Percentiles rank a stretch among this genome's conserved stretches.
These are phyloP conservation scores for Bungarus multicinctus DNA, from an alignment of 2,113 vertebrate genomes.

Conservation along the genomic window DNA sequence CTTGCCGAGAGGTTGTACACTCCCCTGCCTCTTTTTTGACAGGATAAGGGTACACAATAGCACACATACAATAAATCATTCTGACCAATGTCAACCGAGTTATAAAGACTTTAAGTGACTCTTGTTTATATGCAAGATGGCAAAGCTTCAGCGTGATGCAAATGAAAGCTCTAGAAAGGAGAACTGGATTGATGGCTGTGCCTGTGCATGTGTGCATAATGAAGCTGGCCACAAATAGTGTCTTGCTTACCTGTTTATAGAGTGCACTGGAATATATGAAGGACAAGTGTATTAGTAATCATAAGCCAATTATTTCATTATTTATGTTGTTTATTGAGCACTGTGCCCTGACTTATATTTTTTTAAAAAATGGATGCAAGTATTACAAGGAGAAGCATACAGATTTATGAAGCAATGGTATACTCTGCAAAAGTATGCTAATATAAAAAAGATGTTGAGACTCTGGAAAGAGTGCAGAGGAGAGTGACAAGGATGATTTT, in stretches of 20 bases:
- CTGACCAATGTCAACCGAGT: conserved; percentile 32
- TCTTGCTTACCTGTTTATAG: neutral
- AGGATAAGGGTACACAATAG: conserved; percentile 11
- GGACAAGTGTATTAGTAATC: neutral
- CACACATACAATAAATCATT: conserved; percentile 46
- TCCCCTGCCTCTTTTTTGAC: conserved; percentile 3
- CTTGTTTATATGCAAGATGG: conserved; percentile 1
- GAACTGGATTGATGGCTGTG: neutral
- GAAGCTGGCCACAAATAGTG: neutral
- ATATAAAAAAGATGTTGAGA: neutral
- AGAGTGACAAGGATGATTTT: neutral
- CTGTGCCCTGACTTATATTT: neutral
- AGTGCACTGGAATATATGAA: neutral
- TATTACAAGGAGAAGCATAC: neutral
- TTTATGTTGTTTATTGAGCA: neutral
- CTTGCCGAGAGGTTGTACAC: conserved; percentile 14
- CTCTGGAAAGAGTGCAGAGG: neutral
- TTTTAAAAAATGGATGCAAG: neutral
- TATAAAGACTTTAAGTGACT: conserved; percentile 34
- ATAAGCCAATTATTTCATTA: neutral
- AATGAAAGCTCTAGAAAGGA: neutral
- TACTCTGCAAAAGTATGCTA: neutral
- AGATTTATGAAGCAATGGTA: neutral
- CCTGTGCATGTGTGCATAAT: neutral
- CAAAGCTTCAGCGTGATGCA: conserved; percentile 1